Evolutionary conservation across 2,888 invertebrate species (phyloP).

Genomic region (Nysson spinosus): DNA sequence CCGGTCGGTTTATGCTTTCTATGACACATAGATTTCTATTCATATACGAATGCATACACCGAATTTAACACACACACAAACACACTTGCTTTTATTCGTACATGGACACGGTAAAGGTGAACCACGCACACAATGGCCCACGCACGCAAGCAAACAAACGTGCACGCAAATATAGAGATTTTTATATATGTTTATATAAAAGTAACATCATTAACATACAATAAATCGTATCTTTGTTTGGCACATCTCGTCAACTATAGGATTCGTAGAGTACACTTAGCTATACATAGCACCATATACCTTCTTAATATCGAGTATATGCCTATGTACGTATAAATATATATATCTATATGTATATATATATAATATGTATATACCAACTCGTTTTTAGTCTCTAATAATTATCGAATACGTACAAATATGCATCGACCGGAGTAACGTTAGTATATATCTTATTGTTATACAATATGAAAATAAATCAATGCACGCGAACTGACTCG

Average conservation of each 20-base stretch:
- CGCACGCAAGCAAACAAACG: conserved; percentile 7
- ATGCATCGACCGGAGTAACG: conserved; percentile 61
- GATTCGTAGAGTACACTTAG: conserved; percentile 44
- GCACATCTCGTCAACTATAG: conserved; percentile 66
- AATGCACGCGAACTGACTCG: too few relatives aligned
- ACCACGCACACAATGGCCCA: not conserved
- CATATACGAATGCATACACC: conserved; percentile 31
- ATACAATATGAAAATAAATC: too few relatives aligned
- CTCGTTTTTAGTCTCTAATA: conserved; percentile 54
- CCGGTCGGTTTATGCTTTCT: conserved; percentile 7
- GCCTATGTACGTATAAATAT: conserved; percentile 26
- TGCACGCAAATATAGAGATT: conserved; percentile 41
- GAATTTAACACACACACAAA: too few relatives aligned
- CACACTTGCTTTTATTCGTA: conserved; percentile 9
- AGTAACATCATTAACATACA: conserved; percentile 62
- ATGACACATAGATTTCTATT: conserved; percentile 34
- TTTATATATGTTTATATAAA: conserved; percentile 55
- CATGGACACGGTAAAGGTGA: conserved; percentile 10
- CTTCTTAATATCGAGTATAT: conserved; percentile 36
- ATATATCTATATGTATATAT: conserved; percentile 26
- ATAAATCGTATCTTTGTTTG: conserved; percentile 66
- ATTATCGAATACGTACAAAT: conserved; percentile 64
- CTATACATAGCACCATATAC: conserved; percentile 38
- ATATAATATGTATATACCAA: conserved; percentile 38
- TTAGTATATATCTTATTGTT: conserved; percentile 36